Evolutionary conservation across 2,113 vertebrate species (phyloP).

Genomic region (Periophthalmodon schlosseri): DNA sequence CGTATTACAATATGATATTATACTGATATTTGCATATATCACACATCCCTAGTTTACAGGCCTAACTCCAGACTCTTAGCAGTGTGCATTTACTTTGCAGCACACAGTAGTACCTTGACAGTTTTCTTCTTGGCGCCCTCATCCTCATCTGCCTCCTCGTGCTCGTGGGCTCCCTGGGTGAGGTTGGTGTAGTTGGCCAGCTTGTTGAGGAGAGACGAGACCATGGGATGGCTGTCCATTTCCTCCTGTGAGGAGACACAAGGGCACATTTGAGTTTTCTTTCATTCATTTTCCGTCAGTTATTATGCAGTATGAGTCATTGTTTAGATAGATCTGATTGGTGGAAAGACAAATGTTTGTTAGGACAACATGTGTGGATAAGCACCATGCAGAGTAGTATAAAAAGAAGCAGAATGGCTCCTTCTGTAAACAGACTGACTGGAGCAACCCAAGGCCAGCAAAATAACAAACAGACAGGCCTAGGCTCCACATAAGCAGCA

Average conservation of each 20-base stretch:
- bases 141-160: slow-evolving; percentile 87
- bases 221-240: slow-evolving; percentile 99
- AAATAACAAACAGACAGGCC: slow-evolving; percentile 32
- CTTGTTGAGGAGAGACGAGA: slow-evolving; percentile 94
- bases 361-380: slow-evolving; percentile 35
- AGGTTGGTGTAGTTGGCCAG: slow-evolving; percentile 96
- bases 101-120: slow-evolving; percentile 66
- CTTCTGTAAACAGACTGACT: slow-evolving; percentile 30
- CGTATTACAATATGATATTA: too few relatives aligned
- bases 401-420: slow-evolving; percentile 7
- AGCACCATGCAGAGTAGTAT: slow-evolving; percentile 28
- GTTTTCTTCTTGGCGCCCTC: slow-evolving; percentile 84
- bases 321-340: neutral
- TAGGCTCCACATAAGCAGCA: neutral
- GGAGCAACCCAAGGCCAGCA: slow-evolving; percentile 23
- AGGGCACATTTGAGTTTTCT: neutral
- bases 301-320: neutral
- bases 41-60: too few relatives aligned
- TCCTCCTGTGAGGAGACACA: slow-evolving; percentile 83
- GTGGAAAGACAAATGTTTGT: slow-evolving; percentile 30
- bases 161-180: slow-evolving; percentile 93
- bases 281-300: neutral
- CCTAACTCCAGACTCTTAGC: neutral
- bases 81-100: neutral
- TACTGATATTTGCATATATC: neutral